phyloP scores from a whole-genome alignment of 1,140 invertebrate genomes.

The Rhynchophorus ferrugineus region DNA sequence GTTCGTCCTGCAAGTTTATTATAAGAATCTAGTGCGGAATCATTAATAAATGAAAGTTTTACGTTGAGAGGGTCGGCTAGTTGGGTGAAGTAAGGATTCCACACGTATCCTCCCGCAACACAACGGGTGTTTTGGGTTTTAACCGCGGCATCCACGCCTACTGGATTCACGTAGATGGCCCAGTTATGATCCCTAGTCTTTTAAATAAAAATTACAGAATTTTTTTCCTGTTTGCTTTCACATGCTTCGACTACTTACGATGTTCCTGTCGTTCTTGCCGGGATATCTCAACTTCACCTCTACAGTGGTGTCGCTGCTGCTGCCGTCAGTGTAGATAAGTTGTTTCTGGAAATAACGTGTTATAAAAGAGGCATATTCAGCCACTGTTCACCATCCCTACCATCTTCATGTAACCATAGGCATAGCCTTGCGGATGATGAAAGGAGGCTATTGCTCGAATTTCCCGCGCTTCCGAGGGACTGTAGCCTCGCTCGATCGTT shows the following conservation, averaged over 20 bases:
- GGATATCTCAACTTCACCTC: constrained; percentile 82
- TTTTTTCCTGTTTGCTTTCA: too few relatives aligned
- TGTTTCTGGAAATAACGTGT: constrained; percentile 57
- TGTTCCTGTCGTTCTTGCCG: constrained; percentile 71
- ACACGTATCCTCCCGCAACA: constrained; percentile 81
- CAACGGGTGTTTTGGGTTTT: constrained; percentile 72
- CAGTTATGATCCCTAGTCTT: constrained; percentile 83
- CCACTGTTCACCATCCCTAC: constrained; percentile 44
- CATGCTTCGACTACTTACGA: constrained; percentile 51
- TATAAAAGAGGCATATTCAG: background rate
- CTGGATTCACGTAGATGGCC: constrained; percentile 88
- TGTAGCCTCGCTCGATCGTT: constrained; percentile 76
- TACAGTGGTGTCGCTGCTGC: constrained; percentile 79
- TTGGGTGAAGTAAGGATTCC: constrained; percentile 91
- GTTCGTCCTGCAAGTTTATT: constrained; percentile 53
- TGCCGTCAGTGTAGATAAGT: constrained; percentile 76
- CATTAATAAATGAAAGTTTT: constrained; percentile 40
- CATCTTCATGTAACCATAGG: constrained; percentile 81
- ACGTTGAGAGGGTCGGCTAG: constrained; percentile 83
- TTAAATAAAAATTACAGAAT: too few relatives aligned
- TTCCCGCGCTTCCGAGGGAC: constrained; percentile 75
- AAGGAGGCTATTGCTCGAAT: constrained; percentile 84
- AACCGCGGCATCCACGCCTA: constrained; percentile 86
- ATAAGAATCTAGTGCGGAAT: background rate
- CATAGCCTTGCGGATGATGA: constrained; percentile 79